phyloP scores from a whole-genome alignment of 1,140 invertebrate species.

The Zaprionus africanus region DNA sequence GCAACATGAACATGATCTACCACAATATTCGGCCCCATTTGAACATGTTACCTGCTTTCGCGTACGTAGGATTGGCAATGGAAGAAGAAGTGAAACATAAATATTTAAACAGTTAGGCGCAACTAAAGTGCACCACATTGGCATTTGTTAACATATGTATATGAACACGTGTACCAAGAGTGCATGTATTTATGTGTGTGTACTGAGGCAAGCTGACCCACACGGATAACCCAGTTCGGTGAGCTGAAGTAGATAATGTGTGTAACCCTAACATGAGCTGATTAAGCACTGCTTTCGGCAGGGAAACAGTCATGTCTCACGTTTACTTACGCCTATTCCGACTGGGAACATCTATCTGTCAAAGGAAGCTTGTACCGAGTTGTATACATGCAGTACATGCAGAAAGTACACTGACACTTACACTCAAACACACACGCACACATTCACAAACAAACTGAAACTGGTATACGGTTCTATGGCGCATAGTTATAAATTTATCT shows the following conservation, averaged over 20 bases:
- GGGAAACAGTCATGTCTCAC: neutral
- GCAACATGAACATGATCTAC: neutral
- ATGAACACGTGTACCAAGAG: neutral
- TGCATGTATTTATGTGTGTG: constrained; percentile 10
- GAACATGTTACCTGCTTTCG: neutral
- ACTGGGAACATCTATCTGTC: neutral
- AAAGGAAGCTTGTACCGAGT: neutral
- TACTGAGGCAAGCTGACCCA: neutral
- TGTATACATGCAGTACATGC: neutral
- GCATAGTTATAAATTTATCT: constrained; percentile 1
- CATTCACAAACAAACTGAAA: constrained; percentile 7
- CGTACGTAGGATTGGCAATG: constrained; percentile 1
- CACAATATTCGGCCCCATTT: neutral
- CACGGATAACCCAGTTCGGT: neutral
- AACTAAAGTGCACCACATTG: constrained; percentile 32
- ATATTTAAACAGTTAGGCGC: constrained; percentile 29
- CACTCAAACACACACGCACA: neutral
- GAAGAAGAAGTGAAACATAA: constrained; percentile 14
- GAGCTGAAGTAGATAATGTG: neutral
- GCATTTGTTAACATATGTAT: constrained; percentile 39
- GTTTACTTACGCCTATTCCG: neutral
- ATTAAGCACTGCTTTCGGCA: neutral
- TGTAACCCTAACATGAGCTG: neutral
- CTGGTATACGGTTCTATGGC: neutral
- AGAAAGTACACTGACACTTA: constrained; percentile 6